These are phyloP conservation scores for Scortum barcoo DNA, from an alignment of 2,113 vertebrate genomes.

Conservation along the genomic window DNA sequence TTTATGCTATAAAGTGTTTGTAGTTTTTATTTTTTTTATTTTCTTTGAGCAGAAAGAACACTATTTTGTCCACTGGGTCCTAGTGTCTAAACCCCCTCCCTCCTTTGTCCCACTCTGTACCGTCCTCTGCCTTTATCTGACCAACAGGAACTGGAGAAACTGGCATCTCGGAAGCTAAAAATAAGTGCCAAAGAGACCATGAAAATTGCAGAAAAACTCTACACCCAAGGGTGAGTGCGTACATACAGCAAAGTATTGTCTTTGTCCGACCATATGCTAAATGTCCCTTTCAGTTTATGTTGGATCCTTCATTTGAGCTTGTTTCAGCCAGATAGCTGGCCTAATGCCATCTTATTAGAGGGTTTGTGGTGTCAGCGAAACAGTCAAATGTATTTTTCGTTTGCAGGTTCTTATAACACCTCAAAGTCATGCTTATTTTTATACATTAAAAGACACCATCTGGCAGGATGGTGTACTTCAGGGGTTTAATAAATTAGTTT, in stretches of 20 bases:
- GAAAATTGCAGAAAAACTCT: slow-evolving; percentile 97
- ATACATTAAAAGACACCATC: slow-evolving; percentile 31
- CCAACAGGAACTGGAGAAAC: slow-evolving; percentile 94
- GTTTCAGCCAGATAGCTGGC: slow-evolving; percentile 17
- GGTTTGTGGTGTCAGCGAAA: slow-evolving; percentile 28
- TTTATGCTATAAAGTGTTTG: background rate
- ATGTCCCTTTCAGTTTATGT: background rate
- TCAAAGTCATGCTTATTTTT: slow-evolving; percentile 31
- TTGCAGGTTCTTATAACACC: slow-evolving; percentile 3
- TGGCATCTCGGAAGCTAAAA: slow-evolving; percentile 94
- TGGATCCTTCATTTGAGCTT: slow-evolving; percentile 6
- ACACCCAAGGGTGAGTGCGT: slow-evolving; percentile 91
- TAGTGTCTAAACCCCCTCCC: background rate
- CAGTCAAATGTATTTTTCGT: slow-evolving; percentile 10
- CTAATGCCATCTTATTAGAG: background rate
- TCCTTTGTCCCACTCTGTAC: slow-evolving; percentile 7
- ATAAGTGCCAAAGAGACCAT: slow-evolving; percentile 97
- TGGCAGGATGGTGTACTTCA: slow-evolving; percentile 23
- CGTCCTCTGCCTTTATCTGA: slow-evolving; percentile 17
- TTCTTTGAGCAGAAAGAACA: background rate
- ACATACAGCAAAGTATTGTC: background rate
- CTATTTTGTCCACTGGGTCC: background rate
- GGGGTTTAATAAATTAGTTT: background rate
- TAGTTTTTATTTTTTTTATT: too few relatives aligned
- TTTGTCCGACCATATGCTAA: background rate